phyloP scores from a whole-genome alignment of 2,888 invertebrate genomes.

The Phaedon cochleariae region DNA sequence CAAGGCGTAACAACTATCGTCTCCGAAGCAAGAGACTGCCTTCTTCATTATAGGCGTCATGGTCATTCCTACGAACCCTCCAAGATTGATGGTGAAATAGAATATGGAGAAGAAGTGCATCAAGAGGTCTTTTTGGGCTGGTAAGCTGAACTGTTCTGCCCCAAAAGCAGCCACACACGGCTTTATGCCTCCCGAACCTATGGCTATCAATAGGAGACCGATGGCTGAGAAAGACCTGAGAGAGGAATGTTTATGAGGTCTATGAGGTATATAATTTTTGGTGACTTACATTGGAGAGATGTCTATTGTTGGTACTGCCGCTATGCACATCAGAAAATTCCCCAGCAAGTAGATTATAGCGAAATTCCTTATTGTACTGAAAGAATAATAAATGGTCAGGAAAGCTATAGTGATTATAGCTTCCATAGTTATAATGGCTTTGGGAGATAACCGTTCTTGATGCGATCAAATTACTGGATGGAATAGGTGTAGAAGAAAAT shows the following conservation, averaged over 20 bases:
- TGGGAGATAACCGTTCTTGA: no score
- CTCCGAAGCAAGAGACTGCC: slow-evolving; percentile 72
- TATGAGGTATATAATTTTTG: background rate
- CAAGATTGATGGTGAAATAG: slow-evolving; percentile 82
- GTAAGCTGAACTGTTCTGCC: slow-evolving; percentile 82
- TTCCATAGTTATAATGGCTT: no score
- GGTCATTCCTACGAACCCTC: slow-evolving; percentile 72
- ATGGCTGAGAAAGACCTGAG: slow-evolving; percentile 66
- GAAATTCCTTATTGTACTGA: slow-evolving; percentile 78
- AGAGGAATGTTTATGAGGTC: no score
- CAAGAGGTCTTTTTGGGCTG: slow-evolving; percentile 72
- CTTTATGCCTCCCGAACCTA: slow-evolving; percentile 87
- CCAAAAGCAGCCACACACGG: slow-evolving; percentile 89
- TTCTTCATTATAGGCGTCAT: slow-evolving; percentile 77
- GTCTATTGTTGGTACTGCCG: slow-evolving; percentile 67
- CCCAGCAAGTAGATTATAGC: slow-evolving; percentile 78
- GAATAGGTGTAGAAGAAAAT: background rate
- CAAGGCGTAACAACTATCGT: slow-evolving; percentile 75
- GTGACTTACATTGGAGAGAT: slow-evolving; percentile 67
- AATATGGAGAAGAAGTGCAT: slow-evolving; percentile 83
- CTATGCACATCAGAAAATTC: slow-evolving; percentile 72
- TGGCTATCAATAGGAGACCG: slow-evolving; percentile 70
- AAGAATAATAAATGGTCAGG: no score
- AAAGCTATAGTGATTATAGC: no score
- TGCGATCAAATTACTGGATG: no score